A percentile compares a stretch with the other conserved stretches of the same genome.
Conservation (phyloP, 53 echinoderm and acorn worm genomes). For the Zoroaster sp. region DNA sequence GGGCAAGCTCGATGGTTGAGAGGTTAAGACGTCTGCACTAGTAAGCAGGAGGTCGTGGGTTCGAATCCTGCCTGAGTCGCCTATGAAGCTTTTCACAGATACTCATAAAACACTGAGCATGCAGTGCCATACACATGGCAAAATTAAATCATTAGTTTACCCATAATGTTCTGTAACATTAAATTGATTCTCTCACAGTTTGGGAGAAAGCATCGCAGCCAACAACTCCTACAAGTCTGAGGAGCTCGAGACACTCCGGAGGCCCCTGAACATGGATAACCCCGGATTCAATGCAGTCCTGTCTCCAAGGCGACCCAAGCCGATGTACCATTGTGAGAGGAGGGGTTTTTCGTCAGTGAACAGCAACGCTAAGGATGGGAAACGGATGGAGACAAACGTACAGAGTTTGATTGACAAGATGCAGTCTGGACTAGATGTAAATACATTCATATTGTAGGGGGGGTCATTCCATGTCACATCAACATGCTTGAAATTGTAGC, state of each 20-base stretch:
- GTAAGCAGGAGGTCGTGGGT: no score
- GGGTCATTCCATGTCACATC: no score
- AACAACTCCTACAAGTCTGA: constrained; percentile 65
- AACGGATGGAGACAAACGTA: constrained; percentile 63
- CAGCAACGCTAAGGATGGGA: constrained; percentile 13
- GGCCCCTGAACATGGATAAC: constrained; percentile 45
- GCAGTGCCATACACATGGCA: no score
- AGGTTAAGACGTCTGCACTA: no score
- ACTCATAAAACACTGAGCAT: no score
- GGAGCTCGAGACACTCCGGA: constrained; percentile 53
- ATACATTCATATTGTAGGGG: no score
- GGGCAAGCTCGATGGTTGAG: no score
- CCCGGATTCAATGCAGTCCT: not conserved
- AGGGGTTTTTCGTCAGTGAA: not conserved
- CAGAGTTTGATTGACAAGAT: constrained; percentile 88
- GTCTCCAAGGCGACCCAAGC: constrained; percentile 19
- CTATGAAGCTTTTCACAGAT: no score
- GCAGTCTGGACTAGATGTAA: constrained; percentile 94
- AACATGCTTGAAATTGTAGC: no score
- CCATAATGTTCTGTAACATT: no score
- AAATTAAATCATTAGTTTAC: no score
- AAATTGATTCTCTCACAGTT: constrained; percentile 33
- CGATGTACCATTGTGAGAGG: constrained; percentile 5
- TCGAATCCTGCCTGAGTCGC: no score
- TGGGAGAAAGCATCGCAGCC: constrained; percentile 82